phyloP scores from a whole-genome alignment of 2,797 vertebrate species.

The Melanotaenia trifasciata region DNA sequence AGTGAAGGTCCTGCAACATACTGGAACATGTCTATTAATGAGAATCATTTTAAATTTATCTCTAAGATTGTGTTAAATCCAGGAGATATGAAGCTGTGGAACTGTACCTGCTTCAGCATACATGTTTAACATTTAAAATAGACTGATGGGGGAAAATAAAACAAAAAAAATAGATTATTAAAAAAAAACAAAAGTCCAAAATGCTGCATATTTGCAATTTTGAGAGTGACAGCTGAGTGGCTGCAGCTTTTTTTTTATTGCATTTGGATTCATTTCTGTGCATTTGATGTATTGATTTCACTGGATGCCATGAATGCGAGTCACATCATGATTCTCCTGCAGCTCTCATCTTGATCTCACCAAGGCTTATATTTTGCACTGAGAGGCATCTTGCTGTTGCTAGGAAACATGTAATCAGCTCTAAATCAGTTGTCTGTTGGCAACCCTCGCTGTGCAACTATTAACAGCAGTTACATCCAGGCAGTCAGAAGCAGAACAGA shows the following conservation, averaged over 20 bases:
- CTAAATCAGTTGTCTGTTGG: slow-evolving; percentile 59
- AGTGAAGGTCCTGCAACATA: not conserved
- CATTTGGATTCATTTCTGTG: not conserved
- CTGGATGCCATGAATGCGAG: slow-evolving; percentile 26
- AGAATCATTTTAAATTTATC: not conserved
- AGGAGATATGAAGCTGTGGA: not conserved
- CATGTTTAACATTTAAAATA: too few relatives aligned
- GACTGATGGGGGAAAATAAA: too few relatives aligned
- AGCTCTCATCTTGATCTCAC: slow-evolving; percentile 50
- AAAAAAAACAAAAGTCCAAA: not conserved
- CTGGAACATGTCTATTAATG: not conserved
- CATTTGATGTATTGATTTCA: slow-evolving; percentile 14
- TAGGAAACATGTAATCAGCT: slow-evolving; percentile 61
- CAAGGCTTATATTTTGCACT: slow-evolving; percentile 50
- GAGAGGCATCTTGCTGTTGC: slow-evolving; percentile 76
- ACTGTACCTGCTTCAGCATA: too few relatives aligned
- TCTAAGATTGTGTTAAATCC: not conserved
- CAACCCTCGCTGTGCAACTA: slow-evolving; percentile 27
- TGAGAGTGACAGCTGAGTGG: not conserved
- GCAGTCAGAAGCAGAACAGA: slow-evolving; percentile 16
- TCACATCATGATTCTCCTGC: slow-evolving; percentile 40
- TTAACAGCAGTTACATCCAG: slow-evolving; percentile 23
- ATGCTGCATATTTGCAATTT: not conserved
- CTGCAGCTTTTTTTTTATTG: not conserved
- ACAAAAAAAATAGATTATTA: too few relatives aligned